Evolutionary conservation across 2,797 vertebrate species (phyloP).

Genomic region (Rhabdomys pumilio): DNA sequence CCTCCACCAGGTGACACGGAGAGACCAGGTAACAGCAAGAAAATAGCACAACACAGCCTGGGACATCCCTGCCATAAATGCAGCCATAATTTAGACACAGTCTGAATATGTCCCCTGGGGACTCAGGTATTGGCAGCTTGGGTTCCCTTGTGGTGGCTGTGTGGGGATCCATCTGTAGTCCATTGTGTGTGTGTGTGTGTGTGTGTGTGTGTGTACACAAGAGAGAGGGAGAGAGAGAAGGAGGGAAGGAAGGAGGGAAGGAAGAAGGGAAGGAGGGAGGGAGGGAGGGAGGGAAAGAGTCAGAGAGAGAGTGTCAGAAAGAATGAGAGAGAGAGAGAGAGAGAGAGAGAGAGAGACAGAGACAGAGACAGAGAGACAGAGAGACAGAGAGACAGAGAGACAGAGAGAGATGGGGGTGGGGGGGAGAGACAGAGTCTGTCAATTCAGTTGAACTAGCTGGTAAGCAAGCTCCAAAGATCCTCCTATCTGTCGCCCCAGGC

Average conservation of each 20-base stretch:
- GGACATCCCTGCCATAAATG: neutral
- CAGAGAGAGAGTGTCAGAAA: too few species aligned
- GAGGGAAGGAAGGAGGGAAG: too few species aligned
- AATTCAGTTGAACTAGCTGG: neutral
- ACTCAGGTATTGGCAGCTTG: neutral
- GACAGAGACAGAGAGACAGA: too few species aligned
- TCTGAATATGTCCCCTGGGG: neutral
- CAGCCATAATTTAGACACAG: neutral
- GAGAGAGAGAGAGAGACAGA: too few species aligned
- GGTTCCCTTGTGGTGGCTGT: neutral
- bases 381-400: too few species aligned
- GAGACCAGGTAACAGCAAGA: fast-evolving
- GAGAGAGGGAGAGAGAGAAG: too few species aligned
- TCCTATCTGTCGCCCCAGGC: neutral
- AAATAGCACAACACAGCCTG: neutral
- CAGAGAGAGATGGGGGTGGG: too few species aligned
- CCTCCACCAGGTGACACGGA: neutral
- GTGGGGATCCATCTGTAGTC: neutral
- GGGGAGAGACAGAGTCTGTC: neutral
- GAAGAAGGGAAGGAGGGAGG: too few species aligned
- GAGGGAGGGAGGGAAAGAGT: too few species aligned
- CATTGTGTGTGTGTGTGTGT: neutral
- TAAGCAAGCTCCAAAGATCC: too few species aligned
- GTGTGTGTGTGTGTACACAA: too few species aligned
- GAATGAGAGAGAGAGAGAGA: too few species aligned